Base-by-base conservation (phyloP, 2,888 invertebrate species). In the Lithodes maja region DNA sequence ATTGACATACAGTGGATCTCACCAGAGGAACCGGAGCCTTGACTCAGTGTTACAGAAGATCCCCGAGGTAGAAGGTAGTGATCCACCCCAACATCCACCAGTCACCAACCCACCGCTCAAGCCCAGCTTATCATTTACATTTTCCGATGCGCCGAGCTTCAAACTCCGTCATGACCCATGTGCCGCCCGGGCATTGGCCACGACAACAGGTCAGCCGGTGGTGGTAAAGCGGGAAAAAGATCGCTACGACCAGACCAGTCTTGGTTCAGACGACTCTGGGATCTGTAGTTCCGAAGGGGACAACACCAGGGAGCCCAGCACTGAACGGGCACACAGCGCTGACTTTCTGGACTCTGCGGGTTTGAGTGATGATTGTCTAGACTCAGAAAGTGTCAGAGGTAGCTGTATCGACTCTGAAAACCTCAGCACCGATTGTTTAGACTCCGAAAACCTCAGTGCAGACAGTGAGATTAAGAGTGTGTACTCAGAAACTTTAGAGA, bases 31-130 rank as follows among this genome's bases (percentile, higher is more conserved):
- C 95, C 96, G 98, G 92, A 97, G 97, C 93, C 94, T 98, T 94
- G 98, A 98, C 94, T 98, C 97, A 89, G 98, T 97, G 90, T 95
- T 97, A 92, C 97, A 97, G 94, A 95, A 97, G 94, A 97, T 98
- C 93, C 97, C 97, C 91, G 97, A 97, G 95, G 97, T 96, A 93
- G 96, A 96, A 94, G 95, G 95, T 92, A 90, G 91, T 71, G 89
- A 90, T 33, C 61, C 92, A 9, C 91, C 92, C 2, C 87, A 92
- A 33, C 88, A 85, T n/a, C 89, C 87, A 12, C 82, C 85, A 33
- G 61, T 83, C 75, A 82, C 75, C 53, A 84, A 75, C 61, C 90
- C 92, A 1, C 82, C 89, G 49, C 92, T 90, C 52, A 92, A 92
- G 80, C 92, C 92, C 68, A 90, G 89, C 77, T 89, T 86, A 52